Evolutionary conservation across 2,113 vertebrate species (phyloP).

Genomic region (Misgurnus mizolepis): DNA sequence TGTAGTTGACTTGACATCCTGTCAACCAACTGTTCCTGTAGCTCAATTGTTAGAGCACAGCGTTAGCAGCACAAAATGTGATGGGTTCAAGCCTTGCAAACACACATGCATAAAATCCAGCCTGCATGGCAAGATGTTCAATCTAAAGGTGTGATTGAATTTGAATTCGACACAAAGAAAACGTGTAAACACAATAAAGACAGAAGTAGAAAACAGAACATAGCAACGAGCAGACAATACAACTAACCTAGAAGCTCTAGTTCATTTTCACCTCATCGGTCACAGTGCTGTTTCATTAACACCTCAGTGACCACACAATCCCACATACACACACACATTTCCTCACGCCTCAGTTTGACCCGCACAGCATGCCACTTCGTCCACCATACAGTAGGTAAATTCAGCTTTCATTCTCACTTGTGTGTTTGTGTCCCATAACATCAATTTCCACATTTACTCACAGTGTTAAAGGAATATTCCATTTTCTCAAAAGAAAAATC

Average conservation of each 20-base stretch:
- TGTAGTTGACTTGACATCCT: too few species aligned
- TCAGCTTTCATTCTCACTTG: not conserved
- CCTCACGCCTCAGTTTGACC: conserved; percentile 23
- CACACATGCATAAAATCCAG: too few species aligned
- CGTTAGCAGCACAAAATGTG: too few species aligned
- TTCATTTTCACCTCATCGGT: conserved; percentile 56
- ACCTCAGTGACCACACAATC: conserved; percentile 42
- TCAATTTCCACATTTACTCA: not conserved
- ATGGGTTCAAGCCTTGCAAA: too few species aligned
- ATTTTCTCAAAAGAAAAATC: too few species aligned
- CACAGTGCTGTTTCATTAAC: conserved; percentile 57
- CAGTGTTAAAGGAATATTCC: not conserved
- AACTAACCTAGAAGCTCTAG: conserved; percentile 18
- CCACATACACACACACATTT: conserved; percentile 24
- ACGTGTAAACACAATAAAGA: not conserved
- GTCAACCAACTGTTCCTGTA: too few species aligned
- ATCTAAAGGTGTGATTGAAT: not conserved
- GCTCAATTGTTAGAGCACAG: too few species aligned
- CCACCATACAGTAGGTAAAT: not conserved
- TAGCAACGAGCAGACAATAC: not conserved
- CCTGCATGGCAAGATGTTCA: too few species aligned
- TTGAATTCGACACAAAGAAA: not conserved
- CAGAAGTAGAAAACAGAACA: not conserved
- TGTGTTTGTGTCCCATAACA: not conserved
- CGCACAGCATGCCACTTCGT: not conserved